Base-by-base conservation (phyloP, 2,888 invertebrate genomes). In the Fragum sueziense region DNA sequence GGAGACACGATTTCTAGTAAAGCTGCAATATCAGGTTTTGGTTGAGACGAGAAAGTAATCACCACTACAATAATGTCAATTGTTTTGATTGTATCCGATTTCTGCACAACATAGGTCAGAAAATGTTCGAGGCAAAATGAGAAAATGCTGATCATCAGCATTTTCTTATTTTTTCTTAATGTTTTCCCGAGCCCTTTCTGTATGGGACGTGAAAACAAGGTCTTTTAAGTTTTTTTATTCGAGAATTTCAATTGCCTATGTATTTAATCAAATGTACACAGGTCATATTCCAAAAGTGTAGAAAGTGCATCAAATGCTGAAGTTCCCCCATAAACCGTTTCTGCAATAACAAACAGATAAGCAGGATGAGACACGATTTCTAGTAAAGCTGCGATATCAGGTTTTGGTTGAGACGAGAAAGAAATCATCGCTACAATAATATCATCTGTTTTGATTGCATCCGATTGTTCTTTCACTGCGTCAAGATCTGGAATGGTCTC, bases 1-100 rank as follows among this genome's bases (percentile, higher is more conserved):
- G 29, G 31, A 9, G 61, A 61, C 33, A 61, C 61, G 4, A 61
- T 61, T 27, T 61, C 25, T 27, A 61, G 61, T 33, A 61, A n/a
- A 9, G 61, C 2, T 17, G 61, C 11, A 3, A 61, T 61, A 33
- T 61, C 27, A 20, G 33, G n/a, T n/a, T 20, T 29, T 7, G 31
- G 20, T 61, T 61, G 3, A 6, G 27, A 27, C n/a, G 33, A 29
- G 1, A n/a, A 17, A 3, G 61, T 33, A 17, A 61, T 20, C 14
- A 33, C 27, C 3, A 33, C 61, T 2, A 61, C 33, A 17, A 11
- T 61, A 27, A 61, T 27, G n/a, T 22, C 54, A 7, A 7, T 22
- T 7, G 54, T 7, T 54, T 54, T 54, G 14, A 54, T 17, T 7
- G 54, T 22, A n/a, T 54, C 54, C 14, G 54, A 11, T 22, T 54